These are phyloP conservation scores for Drosophila repletoides DNA, from an alignment of 1,140 invertebrate genomes.

Conservation along the genomic window DNA sequence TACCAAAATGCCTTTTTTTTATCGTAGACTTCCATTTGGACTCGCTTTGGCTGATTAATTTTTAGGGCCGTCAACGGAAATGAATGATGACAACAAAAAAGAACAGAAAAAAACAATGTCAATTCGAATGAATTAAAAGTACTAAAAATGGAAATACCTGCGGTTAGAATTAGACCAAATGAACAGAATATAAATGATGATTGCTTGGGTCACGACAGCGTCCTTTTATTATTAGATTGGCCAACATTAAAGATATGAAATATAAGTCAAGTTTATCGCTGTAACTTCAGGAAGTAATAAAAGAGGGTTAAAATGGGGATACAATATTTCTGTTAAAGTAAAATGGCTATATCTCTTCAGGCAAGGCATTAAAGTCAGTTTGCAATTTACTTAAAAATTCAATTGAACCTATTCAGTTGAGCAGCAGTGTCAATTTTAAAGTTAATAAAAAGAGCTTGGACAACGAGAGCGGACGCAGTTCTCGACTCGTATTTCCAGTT, in stretches of 20 bases:
- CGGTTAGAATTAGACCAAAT: background rate
- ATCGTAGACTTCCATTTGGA: background rate
- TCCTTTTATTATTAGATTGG: background rate
- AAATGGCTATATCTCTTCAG: too few relatives aligned
- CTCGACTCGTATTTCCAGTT: too few relatives aligned
- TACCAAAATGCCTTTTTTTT: too few relatives aligned
- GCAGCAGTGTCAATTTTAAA: too few relatives aligned
- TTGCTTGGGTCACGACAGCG: background rate
- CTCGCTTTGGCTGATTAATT: background rate
- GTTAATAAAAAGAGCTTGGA: too few relatives aligned
- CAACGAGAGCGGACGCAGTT: too few relatives aligned
- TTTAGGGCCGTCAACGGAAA: background rate
- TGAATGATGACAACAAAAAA: background rate
- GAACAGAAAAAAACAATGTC: background rate
- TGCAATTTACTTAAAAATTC: too few relatives aligned
- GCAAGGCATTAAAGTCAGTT: too few relatives aligned
- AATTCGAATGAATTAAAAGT: slow-evolving; percentile 5
- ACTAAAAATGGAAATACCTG: background rate
- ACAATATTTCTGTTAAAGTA: too few relatives aligned
- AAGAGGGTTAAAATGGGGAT: too few relatives aligned
- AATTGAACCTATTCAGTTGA: too few relatives aligned
- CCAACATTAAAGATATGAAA: background rate
- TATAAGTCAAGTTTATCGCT: background rate
- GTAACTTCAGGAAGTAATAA: background rate
- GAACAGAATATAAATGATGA: background rate